Evolutionary conservation across 2,888 invertebrate genomes (phyloP), one percentile per base, ranked within the genome.

Genomic region (Andrena haemorrhoa): DNA sequence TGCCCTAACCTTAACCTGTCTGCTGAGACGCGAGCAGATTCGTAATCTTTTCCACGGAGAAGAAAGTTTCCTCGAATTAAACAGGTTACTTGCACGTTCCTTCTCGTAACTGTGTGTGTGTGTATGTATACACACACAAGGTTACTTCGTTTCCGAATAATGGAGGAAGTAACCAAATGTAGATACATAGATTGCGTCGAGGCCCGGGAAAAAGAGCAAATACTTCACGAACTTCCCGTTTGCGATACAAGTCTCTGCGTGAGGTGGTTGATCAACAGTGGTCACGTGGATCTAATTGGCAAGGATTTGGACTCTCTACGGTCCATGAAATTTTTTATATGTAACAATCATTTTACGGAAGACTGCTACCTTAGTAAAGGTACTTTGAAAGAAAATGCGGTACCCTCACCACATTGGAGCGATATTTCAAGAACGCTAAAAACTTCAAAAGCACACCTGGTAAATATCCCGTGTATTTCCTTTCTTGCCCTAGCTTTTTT

Each of bases 121-220:
- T 10, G 10, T 41, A 16, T 41, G 41, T 12, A 41, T 41, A 12
- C 3, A 12, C 41, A 12, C 8, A 23, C 8, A 8, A 58, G 4
- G n/a, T 61, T 2, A 1, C 12, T 7, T 16, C 23, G 20, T 49
- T 33, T n/a, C 10, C 33, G 51, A 29, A 47, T 26, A 53, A 86
- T 86, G 86, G 86, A 86, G 49, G 86, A 86, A 76, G 86, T 86
- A 53, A 86, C 86, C 4, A 84, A 84, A 77, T 86, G 86, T 61
- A 86, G 86, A 75, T 86, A 86, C 66, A 75, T 82, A 53, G 82
- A 86, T 70, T 86, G 86, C 41, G 58, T 71, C 16, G 86, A 86
- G 60, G 60, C 56, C 8, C 77, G 65, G 26, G 83, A 74, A 35
- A 86, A 84, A 49, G 84, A 82, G 53, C 86, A 82, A 75, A 86